Conservation (phyloP, 2,888 invertebrate genomes). For the Ceraclea dissimilis region DNA sequence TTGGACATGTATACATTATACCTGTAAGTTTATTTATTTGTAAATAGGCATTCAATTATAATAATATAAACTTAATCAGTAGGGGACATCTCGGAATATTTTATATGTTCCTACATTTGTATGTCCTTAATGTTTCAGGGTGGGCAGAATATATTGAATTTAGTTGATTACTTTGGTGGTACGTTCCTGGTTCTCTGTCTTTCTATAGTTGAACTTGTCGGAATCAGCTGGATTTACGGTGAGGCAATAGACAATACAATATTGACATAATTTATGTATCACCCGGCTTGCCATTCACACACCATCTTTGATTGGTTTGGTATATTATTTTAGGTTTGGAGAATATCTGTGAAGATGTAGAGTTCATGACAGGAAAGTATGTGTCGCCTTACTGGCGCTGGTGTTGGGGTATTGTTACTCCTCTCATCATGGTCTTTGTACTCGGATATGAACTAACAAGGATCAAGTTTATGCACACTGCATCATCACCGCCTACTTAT, state of each 20-base stretch:
- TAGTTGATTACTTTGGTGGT: slow-evolving; percentile 55
- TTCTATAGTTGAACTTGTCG: slow-evolving; percentile 49
- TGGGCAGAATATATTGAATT: slow-evolving; percentile 51
- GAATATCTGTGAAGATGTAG: slow-evolving; percentile 63
- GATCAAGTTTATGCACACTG: slow-evolving; percentile 50
- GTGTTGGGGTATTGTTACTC: slow-evolving; percentile 72
- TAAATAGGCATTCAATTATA: background rate
- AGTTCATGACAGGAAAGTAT: slow-evolving; percentile 69
- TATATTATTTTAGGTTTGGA: slow-evolving; percentile 44
- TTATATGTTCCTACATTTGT: too few species aligned
- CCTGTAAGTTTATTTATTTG: slow-evolving; percentile 46
- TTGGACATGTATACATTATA: slow-evolving; percentile 66
- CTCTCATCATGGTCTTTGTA: slow-evolving; percentile 60
- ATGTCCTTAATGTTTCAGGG: slow-evolving; percentile 36
- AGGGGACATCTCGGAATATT: too few species aligned
- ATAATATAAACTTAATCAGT: background rate
- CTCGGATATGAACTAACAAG: slow-evolving; percentile 61
- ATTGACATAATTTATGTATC: too few species aligned
- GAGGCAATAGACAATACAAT: slow-evolving; percentile 11
- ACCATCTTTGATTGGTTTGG: too few species aligned
- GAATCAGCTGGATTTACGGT: slow-evolving; percentile 55
- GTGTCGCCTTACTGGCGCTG: slow-evolving; percentile 68
- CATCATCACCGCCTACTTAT: slow-evolving; percentile 50
- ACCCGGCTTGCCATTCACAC: too few species aligned
- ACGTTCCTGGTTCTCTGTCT: slow-evolving; percentile 52